phyloP scores from a whole-genome alignment of 2,797 vertebrate genomes.

The Chromis chromis region DNA sequence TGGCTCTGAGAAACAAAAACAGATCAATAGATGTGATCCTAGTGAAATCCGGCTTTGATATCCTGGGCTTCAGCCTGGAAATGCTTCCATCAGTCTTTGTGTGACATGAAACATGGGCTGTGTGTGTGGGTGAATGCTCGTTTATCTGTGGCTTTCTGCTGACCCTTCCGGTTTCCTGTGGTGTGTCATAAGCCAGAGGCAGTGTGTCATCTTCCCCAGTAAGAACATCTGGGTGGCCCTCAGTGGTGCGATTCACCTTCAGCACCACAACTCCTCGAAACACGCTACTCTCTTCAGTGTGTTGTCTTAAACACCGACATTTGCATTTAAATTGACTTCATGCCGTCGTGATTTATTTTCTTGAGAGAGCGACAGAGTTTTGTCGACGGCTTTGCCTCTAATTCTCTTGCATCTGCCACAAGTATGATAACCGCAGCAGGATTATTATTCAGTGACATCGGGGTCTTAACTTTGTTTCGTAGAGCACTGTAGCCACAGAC shows the following conservation, averaged over 20 bases:
- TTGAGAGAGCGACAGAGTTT: conserved; percentile 55
- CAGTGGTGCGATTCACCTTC: conserved; percentile 56
- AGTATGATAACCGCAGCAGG: conserved; percentile 65
- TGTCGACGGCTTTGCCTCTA: conserved; percentile 58
- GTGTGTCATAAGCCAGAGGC: conserved; percentile 11
- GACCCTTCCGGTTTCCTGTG: conserved; percentile 47
- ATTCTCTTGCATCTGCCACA: conserved; percentile 66
- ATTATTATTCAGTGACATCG: conserved; percentile 62
- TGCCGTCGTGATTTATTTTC: conserved; percentile 65
- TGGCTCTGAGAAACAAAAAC: conserved; percentile 72
- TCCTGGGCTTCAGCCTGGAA: conserved; percentile 58
- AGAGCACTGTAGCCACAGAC: conserved; percentile 22
- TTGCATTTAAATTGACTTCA: conserved; percentile 82
- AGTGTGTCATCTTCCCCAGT: conserved; percentile 35
- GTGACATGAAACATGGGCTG: conserved; percentile 34
- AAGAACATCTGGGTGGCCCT: conserved; percentile 38
- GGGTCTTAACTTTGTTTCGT: conserved; percentile 52
- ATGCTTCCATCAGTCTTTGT: conserved; percentile 53
- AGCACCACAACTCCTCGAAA: conserved; percentile 51
- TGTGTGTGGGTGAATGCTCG: conserved; percentile 27
- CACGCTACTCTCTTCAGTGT: conserved; percentile 14
- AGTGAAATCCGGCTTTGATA: conserved; percentile 70
- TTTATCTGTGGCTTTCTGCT: conserved; percentile 25
- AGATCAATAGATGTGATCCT: conserved; percentile 77
- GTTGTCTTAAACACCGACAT: conserved; percentile 71